Conservation (phyloP, 2,888 invertebrate species). For the Lysandra coridon region DNA sequence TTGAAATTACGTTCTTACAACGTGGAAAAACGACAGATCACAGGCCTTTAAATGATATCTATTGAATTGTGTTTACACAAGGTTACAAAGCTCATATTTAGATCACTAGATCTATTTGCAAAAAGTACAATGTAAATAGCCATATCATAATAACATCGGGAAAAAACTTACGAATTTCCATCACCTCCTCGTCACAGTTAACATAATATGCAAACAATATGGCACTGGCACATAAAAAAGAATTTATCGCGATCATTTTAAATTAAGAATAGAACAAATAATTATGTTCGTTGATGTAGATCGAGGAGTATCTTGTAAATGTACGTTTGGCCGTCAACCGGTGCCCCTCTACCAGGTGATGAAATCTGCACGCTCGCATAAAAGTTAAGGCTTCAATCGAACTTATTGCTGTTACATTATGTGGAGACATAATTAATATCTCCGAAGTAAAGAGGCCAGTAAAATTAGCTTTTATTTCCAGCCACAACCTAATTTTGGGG, state of each 20-base stretch:
- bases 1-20: no score
- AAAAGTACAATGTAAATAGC: not conserved
- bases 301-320: conserved; percentile 33
- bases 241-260: conserved; percentile 51
- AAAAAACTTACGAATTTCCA: conserved; percentile 57
- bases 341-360: conserved; percentile 57
- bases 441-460: not conserved
- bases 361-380: conserved; percentile 40
- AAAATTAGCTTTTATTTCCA: not conserved
- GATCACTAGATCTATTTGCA: not conserved
- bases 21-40: no score
- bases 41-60: no score
- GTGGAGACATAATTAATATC: not conserved
- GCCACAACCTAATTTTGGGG: not conserved
- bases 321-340: conserved; percentile 34
- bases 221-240: conserved; percentile 50
- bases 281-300: not conserved
- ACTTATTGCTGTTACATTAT: not conserved
- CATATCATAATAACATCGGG: not conserved
- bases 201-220: conserved; percentile 52
- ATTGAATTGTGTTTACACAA: not conserved
- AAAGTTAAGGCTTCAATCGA: conserved; percentile 2
- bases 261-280: conserved; percentile 19
- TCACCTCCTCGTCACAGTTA: conserved; percentile 50
- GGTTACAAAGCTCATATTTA: not conserved